Evolutionary conservation across 2,888 invertebrate genomes (phyloP), one percentile per base, ranked within the genome.

Genomic region (Eristalis tenax): DNA sequence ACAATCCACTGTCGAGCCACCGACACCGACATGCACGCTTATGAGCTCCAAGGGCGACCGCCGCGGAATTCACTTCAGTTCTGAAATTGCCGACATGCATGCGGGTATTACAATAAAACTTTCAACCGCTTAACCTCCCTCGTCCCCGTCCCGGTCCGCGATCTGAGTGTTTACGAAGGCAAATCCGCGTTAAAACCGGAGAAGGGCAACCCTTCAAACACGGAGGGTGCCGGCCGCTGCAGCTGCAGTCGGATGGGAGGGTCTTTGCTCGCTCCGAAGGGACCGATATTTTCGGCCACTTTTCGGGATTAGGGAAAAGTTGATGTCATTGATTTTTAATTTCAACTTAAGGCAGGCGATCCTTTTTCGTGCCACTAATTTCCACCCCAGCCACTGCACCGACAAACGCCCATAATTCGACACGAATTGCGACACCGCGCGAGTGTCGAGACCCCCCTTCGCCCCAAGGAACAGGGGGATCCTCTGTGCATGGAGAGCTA

Each of bases 281-380:
- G 63, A 61, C 43, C 56, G 15, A 40, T 66, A 82, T 79, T 87
- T 26, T 86, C 59, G 86, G 71, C 86, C 79, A 79, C 76, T 73
- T n/a, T n/a, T 85, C 38, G 22, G 82, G 83, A 75, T 79, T 86
- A 79, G 86, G 66, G 64, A 35, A 66, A 79, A 87, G 79, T 83
- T 87, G 43, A 70, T 68, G 83, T 83, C 86, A 79, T 83, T 87
- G 86, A 87, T 87, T 83, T 87, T 87, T 75, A 87, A 87, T 87
- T 87, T 79, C 79, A 75, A 83, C 83, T 87, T 79, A 71, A 79
- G 75, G 65, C 68, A 28, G 40, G 59, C 35, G 68, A 26, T 43
- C 40, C 71, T 75, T 78, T 65, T 79, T 3, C 57, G 65, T 35
- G 69, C 74, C 69, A 26, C 40, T 77, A 82, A 82, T 78, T 3